These are phyloP conservation scores for Polia nebulosa DNA, from an alignment of 2,888 invertebrate species.

Conservation along the genomic window DNA sequence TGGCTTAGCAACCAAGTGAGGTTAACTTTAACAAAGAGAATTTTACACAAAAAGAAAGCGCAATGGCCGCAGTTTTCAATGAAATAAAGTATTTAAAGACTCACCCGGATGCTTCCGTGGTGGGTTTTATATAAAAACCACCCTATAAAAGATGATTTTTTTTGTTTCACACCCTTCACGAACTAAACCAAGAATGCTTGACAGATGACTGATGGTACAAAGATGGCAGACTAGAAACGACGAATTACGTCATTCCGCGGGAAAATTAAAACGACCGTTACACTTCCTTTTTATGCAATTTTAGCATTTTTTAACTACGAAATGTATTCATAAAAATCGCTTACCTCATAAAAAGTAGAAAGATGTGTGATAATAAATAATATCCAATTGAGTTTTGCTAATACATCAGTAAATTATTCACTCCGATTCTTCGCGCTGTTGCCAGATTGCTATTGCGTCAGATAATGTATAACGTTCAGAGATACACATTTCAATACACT, in stretches of 20 bases:
- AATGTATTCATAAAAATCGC: conserved; percentile 61
- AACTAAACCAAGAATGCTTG: conserved; percentile 79
- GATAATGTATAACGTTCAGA: conserved; percentile 85
- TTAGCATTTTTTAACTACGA: conserved; percentile 25
- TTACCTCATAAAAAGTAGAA: conserved; percentile 84
- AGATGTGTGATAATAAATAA: conserved; percentile 72
- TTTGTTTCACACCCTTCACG: conserved; percentile 80
- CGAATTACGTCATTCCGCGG: conserved; percentile 88
- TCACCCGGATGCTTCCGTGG: conserved; percentile 90
- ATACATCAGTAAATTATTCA: conserved; percentile 84
- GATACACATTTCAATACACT: conserved; percentile 86
- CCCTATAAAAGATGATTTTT: conserved; percentile 76
- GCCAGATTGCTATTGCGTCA: conserved; percentile 90
- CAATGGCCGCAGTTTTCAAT: conserved; percentile 54
- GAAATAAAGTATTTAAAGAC: conserved; percentile 70
- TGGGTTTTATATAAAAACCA: conserved; percentile 78
- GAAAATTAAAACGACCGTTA: conserved; percentile 83
- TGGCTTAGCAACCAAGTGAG: conserved; percentile 70
- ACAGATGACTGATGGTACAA: conserved; percentile 86
- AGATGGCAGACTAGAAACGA: conserved; percentile 78
- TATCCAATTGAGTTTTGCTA: conserved; percentile 78
- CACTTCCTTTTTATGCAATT: conserved; percentile 63
- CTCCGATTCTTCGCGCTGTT: conserved; percentile 86
- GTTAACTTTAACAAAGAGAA: conserved; percentile 73
- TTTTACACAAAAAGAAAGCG: conserved; percentile 65